Conservation (phyloP, 2,888 invertebrate species). For the Ormyrus thymus region DNA sequence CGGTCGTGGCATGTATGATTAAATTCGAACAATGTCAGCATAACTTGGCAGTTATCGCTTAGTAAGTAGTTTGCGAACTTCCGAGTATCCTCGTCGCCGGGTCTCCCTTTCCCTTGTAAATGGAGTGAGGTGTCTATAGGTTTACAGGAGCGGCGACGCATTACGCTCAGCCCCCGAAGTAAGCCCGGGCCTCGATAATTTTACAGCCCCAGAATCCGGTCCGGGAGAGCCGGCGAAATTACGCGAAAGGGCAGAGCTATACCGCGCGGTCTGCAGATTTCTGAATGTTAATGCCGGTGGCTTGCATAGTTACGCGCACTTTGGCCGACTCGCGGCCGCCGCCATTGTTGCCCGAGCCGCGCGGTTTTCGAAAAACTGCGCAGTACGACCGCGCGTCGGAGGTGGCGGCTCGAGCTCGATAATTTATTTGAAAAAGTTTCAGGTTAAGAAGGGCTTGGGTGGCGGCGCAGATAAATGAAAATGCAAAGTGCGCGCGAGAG, state of each 20-base stretch:
- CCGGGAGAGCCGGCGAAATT: conserved; percentile 7
- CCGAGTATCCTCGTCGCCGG: not conserved
- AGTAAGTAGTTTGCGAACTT: conserved; percentile 62
- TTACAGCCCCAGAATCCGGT: conserved; percentile 28
- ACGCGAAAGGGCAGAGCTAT: conserved; percentile 18
- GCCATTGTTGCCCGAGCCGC: no score
- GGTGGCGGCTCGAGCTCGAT: no score
- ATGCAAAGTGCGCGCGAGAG: conserved; percentile 12
- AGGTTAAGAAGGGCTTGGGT: no score
- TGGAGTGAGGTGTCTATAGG: not conserved
- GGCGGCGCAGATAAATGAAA: conserved; percentile 7
- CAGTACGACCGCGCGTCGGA: no score
- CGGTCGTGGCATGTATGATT: conserved; percentile 67
- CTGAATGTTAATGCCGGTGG: conserved; percentile 30
- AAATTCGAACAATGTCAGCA: conserved; percentile 71
- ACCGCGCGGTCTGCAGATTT: conserved; percentile 38
- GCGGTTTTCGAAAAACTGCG: no score
- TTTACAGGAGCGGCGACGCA: no score
- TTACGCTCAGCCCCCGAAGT: not conserved
- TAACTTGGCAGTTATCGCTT: conserved; percentile 65
- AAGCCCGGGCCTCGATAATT: conserved; percentile 26
- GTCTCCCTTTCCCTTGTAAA: not conserved
- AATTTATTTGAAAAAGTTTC: no score
- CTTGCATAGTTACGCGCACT: not conserved
- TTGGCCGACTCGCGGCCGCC: no score